A percentile compares a stretch with the other conserved stretches of the same genome.
Evolutionary conservation across 2,113 vertebrate genomes (phyloP).

Genomic region (Rhegmatorhina hoffmannsi): DNA sequence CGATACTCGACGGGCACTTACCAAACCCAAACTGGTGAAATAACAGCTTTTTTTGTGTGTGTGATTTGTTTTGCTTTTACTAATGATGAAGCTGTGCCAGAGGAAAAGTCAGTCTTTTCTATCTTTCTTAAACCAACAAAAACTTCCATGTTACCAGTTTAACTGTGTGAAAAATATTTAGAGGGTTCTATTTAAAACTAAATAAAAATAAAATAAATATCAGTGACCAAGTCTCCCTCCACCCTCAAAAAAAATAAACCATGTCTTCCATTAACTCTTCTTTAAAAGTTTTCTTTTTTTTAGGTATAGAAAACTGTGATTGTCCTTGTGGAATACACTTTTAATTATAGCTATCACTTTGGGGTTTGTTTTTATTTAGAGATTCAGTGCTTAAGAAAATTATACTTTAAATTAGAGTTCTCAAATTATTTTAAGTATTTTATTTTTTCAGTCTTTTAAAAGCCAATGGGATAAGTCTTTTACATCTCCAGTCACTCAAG

Average conservation of each 20-base stretch:
- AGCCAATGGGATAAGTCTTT: not conserved
- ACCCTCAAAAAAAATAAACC: not conserved
- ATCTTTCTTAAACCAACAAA: slow-evolving; percentile 37
- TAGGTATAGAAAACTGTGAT: not conserved
- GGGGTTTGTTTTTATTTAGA: not conserved
- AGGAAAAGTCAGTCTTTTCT: slow-evolving; percentile 15
- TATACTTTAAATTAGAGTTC: not conserved
- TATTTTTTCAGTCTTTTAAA: not conserved
- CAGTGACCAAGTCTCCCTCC: not conserved
- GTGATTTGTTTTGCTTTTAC: not conserved
- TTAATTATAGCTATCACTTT: not conserved
- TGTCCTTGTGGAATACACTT: not conserved
- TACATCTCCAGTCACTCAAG: slow-evolving; percentile 1
- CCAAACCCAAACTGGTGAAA: slow-evolving; percentile 28
- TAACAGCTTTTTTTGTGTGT: not conserved
- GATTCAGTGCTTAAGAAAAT: not conserved
- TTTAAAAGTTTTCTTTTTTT: not conserved
- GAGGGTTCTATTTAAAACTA: slow-evolving; percentile 24
- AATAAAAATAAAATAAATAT: slow-evolving; percentile 22
- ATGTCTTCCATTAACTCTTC: not conserved
- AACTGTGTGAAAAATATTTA: slow-evolving; percentile 29
- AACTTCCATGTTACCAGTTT: slow-evolving; percentile 2
- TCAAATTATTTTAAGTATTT: not conserved
- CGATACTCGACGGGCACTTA: slow-evolving; percentile 40
- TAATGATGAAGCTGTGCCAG: not conserved